Conservation (phyloP, 2,113 vertebrate species). For the Peromyscus californicus region DNA sequence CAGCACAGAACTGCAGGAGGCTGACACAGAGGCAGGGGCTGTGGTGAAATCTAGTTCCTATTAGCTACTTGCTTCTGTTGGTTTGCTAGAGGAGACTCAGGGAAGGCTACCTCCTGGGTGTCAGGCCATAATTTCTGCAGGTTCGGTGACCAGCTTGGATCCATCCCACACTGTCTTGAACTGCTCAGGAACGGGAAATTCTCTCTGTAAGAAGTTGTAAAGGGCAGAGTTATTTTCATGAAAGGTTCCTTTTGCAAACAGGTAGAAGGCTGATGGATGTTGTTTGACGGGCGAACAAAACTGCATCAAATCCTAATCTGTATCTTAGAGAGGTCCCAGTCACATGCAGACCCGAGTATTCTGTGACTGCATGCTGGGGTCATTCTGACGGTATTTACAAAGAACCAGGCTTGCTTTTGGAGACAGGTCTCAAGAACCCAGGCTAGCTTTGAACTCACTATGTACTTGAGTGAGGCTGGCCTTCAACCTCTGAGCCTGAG, state of each 20-base stretch:
- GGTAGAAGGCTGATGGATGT: conserved; percentile 64
- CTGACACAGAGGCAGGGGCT: conserved; percentile 68
- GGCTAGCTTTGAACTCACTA: background rate
- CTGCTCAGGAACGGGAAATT: conserved; percentile 98
- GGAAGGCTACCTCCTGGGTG: conserved; percentile 35
- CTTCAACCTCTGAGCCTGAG: background rate
- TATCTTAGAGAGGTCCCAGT: conserved; percentile 70
- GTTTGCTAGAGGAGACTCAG: background rate
- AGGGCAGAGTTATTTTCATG: conserved; percentile 76
- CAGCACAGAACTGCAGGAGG: conserved; percentile 79
- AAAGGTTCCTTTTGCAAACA: conserved; percentile 77
- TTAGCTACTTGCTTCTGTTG: conserved; percentile 66
- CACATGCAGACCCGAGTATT: conserved; percentile 55
- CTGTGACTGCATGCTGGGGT: background rate
- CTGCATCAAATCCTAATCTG: conserved; percentile 69
- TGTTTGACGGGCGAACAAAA: conserved; percentile 67
- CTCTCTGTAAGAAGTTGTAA: conserved; percentile 91
- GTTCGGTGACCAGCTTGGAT: conserved; percentile 96
- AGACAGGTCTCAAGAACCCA: background rate
- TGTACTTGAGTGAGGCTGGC: background rate
- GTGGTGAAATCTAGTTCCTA: conserved; percentile 81
- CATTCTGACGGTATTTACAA: background rate
- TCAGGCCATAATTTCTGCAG: conserved; percentile 97
- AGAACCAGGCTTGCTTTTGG: background rate
- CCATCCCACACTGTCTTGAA: conserved; percentile 98